Base-by-base conservation (phyloP, 37 sponge, comb jelly and placozoan species). In the Axinella damicornis region DNA sequence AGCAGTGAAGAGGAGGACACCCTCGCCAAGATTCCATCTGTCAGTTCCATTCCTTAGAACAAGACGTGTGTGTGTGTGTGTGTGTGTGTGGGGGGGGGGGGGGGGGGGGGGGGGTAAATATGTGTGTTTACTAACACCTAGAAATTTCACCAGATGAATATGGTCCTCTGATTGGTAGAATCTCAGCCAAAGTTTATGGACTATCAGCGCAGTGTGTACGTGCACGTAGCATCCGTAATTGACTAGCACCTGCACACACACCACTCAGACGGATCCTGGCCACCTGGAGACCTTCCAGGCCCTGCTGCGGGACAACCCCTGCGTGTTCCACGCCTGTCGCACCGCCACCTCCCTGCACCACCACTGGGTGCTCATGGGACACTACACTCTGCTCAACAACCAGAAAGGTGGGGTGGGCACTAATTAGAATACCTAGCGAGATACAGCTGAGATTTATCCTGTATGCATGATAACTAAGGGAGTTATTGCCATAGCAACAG, bases 311-410 rank as follows among this genome's bases (percentile, higher is more conserved):
- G 82, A 90, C 17, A 77, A 90, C 30, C 87, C 84, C 40, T 63
- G 78, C 24, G 92, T 85, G 4, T 97, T 97, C 80, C 94, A 95
- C 58, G 69, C 83, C 37, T 81, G 86, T 72, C 75, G 98, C 2
- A 90, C 94, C 22, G 81, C 98, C 60, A 79, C 74, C 28, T 84
- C 94, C 19, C 92, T 97, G 27, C 92, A 93, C 71, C 85, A 95
- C 52, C 98, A 97, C 90, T 97, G 98, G 98, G 84, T 80, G 21
- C 85, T 95, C 31, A 95, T 97, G 96, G 92, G 87, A 25, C 97
- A 95, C 79, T 90, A 89, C 65, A 32, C 66, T 38, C 94, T 97
- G 27, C 83, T 97, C 53, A 69, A 78, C 62, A 91, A 95, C 64
- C 98, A 97, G 86, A 83, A 94, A 66, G 90, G 94, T 93, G 12